phyloP scores from a whole-genome alignment of 2,888 invertebrate species.

The Phoenoteleia sp. region DNA sequence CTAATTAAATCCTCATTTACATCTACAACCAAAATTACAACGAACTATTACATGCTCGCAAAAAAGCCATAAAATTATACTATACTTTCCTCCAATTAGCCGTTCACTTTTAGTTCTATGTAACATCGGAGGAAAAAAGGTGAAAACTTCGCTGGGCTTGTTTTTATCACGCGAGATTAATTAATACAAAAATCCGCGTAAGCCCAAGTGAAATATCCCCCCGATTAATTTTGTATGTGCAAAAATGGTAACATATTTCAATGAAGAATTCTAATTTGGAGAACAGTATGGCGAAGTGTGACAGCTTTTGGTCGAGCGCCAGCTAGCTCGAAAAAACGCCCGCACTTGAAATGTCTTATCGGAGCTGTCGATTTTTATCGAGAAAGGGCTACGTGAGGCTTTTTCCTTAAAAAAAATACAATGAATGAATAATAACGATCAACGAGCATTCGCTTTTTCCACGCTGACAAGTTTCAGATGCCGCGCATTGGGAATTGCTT shows the following conservation, averaged over 20 bases:
- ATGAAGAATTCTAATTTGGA: conserved; percentile 62
- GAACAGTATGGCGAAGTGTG: conserved; percentile 37
- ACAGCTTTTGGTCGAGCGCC: conserved; percentile 54
- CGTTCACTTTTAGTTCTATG: too few species aligned
- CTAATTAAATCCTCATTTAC: too few species aligned
- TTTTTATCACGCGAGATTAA: too few species aligned
- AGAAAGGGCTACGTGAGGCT: conserved; percentile 26
- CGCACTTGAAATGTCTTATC: conserved; percentile 58
- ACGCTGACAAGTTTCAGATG: conserved; percentile 4
- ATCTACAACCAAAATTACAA: too few species aligned
- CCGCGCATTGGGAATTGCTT: background rate
- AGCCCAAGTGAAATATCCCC: background rate
- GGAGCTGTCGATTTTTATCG: conserved; percentile 60
- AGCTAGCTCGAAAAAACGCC: conserved; percentile 43
- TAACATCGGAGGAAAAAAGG: too few species aligned
- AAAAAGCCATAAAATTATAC: too few species aligned
- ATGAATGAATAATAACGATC: conserved; percentile 52
- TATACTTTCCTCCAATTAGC: too few species aligned
- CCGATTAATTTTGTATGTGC: conserved; percentile 31
- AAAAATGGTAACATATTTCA: conserved; percentile 48
- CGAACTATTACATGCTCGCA: too few species aligned
- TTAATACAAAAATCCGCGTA: background rate
- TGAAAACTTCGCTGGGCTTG: too few species aligned
- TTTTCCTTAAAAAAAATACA: conserved; percentile 33
- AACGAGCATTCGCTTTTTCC: conserved; percentile 1